Evolutionary conservation across 2,113 vertebrate genomes (phyloP), one percentile per base, ranked within the genome.

Genomic region (Stegostoma tigrinum): DNA sequence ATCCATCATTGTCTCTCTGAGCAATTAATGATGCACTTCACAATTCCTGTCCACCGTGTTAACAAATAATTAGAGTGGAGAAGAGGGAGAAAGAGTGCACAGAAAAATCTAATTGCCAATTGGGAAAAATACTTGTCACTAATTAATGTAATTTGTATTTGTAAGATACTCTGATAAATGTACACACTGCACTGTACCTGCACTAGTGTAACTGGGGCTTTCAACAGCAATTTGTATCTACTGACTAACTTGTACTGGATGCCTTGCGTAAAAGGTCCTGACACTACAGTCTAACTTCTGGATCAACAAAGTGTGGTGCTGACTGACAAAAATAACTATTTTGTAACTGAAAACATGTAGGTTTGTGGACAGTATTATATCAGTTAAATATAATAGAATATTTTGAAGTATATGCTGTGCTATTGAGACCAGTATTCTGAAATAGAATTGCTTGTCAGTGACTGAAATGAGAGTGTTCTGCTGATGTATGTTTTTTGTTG

Each of bases 291-390:
- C 68, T 95, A 45, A 72, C 42, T 95, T 72, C 87, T 45, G 68
- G 94, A 75, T 75, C 67, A 72, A 95, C 67, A 42, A 95, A 95
- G 67, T 72, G 68, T 95, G 94, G 94, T 95, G 94, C 94, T 95
- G 94, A 95, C 94, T 95, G 45, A 72, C 52, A 72, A 30, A 48
- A 48, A 75, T 42, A 72, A 95, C 45, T 95, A 95, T 95, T 95
- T 95, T 95, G 68, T 95, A 95, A 95, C 94, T 72, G 94, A 95
- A 75, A 75, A 72, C 42, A 72, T 48, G 45, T 45, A 42, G 30
- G 45, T 72, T 52, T 95, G 68, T 30, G 94, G 68, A 95, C 94
- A 95, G 94, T 95, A 95, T 95, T 95, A 24, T 70, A 45, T 64
- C 42, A n/a, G 27, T 95, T 72, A 30, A 72, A 48, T 95, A 72